Percentiles rank a stretch among this genome's conserved stretches.
Evolutionary conservation across 2,888 invertebrate species (phyloP).

Genomic region (Tridacna gigas): DNA sequence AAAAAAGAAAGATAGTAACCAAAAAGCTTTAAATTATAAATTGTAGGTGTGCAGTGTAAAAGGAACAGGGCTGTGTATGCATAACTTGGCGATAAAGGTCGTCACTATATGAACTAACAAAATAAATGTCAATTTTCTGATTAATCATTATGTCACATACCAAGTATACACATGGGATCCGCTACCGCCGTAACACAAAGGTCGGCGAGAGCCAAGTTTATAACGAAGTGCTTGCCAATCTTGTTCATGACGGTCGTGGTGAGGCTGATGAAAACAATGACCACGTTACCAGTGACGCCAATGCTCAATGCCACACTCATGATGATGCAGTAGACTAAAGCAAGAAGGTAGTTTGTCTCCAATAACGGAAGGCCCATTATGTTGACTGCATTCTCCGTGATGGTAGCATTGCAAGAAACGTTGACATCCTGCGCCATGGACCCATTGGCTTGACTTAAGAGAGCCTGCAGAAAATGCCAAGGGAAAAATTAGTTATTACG

Average conservation of each 20-base stretch:
- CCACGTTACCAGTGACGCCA: constrained; percentile 75
- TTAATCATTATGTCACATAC: constrained; percentile 63
- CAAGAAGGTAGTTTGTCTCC: constrained; percentile 65
- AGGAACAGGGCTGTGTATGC: no score
- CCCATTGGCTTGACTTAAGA: constrained; percentile 12
- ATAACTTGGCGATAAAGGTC: no score
- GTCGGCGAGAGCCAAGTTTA: constrained; percentile 80
- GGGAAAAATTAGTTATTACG: no score
- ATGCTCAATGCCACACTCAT: constrained; percentile 64
- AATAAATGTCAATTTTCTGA: background rate
- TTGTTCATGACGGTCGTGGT: constrained; percentile 69
- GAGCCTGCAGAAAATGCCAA: background rate
- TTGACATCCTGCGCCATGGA: constrained; percentile 3
- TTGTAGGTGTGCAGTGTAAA: no score
- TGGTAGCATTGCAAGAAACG: constrained; percentile 6
- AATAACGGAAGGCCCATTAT: constrained; percentile 59
- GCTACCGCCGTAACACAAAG: constrained; percentile 78
- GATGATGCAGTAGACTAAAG: constrained; percentile 73
- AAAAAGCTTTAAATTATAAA: no score
- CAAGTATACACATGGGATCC: constrained; percentile 80
- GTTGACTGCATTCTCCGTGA: background rate
- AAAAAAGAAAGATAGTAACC: no score
- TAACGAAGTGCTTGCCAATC: constrained; percentile 76
- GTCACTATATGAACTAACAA: no score
- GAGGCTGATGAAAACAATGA: constrained; percentile 72